These are phyloP conservation scores for Drosophila colorata DNA, from an alignment of 2,888 invertebrate genomes.

Conservation along the genomic window DNA sequence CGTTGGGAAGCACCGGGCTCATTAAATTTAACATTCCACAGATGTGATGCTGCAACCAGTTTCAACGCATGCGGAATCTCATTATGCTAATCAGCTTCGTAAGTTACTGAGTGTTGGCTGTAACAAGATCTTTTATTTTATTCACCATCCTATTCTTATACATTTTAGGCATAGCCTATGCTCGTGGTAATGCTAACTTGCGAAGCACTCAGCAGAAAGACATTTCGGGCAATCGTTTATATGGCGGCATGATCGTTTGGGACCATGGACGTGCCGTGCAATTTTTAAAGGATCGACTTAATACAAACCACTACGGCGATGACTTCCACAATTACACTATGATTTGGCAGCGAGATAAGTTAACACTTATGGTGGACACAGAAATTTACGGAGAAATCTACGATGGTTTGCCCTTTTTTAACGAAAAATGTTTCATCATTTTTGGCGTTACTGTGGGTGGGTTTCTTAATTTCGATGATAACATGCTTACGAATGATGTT, in stretches of 20 bases:
- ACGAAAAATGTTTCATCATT: constrained; percentile 90
- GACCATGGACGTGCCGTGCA: constrained; percentile 81
- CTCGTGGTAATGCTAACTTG: constrained; percentile 88
- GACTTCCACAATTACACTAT: constrained; percentile 89
- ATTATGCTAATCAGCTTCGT: constrained; percentile 87
- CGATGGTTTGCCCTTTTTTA: constrained; percentile 72
- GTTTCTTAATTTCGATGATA: constrained; percentile 89
- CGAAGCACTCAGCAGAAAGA: constrained; percentile 61
- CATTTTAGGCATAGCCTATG: constrained; percentile 87
- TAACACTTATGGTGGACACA: constrained; percentile 86
- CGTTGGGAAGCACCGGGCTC: fast-evolving
- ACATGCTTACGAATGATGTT: constrained; percentile 33
- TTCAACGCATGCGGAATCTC: constrained; percentile 87
- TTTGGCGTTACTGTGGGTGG: constrained; percentile 93
- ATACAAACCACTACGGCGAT: constrained; percentile 86
- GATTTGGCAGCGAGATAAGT: constrained; percentile 87
- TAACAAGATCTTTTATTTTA: background rate
- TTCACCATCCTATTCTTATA: background rate
- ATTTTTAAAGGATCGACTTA: constrained; percentile 65
- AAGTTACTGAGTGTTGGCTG: constrained; percentile 16
- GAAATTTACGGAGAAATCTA: constrained; percentile 86
- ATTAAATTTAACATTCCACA: constrained; percentile 75
- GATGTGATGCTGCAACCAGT: constrained; percentile 89
- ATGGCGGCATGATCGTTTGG: constrained; percentile 80
- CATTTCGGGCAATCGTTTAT: constrained; percentile 78